These are phyloP conservation scores for Pterois miles DNA, from an alignment of 2,797 vertebrate genomes.

Conservation along the genomic window DNA sequence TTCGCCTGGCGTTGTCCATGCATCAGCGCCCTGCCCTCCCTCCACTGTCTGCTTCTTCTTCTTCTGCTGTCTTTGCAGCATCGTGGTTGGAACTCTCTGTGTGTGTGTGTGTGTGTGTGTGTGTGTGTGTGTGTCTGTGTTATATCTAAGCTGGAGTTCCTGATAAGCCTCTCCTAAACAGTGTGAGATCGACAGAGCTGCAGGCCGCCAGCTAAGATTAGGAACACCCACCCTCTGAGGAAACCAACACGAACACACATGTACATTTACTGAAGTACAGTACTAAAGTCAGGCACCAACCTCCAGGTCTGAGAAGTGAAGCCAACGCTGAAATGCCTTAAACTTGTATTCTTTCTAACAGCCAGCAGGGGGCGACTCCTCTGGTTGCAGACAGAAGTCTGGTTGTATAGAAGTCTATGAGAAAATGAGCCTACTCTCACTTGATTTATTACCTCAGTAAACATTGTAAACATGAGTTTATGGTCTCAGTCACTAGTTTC, in stretches of 20 bases:
- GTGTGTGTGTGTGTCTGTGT: slow-evolving; percentile 12
- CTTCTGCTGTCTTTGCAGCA: slow-evolving; percentile 39
- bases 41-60: slow-evolving; percentile 50
- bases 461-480: too few relatives aligned
- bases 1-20: slow-evolving; percentile 61
- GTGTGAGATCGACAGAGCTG: slow-evolving; percentile 64
- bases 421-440: too few relatives aligned
- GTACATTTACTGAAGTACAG: neutral
- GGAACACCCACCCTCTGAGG: slow-evolving; percentile 50
- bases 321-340: neutral
- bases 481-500: too few relatives aligned
- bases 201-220: slow-evolving; percentile 56
- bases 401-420: too few relatives aligned
- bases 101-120: neutral
- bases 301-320: neutral
- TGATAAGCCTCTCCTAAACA: slow-evolving; percentile 68
- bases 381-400: too few relatives aligned
- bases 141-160: slow-evolving; percentile 55
- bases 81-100: slow-evolving; percentile 27
- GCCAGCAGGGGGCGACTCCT: too few relatives aligned
- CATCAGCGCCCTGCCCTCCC: slow-evolving; percentile 64
- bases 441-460: too few relatives aligned
- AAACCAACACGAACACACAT: neutral
- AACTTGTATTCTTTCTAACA: too few relatives aligned
- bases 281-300: neutral